phyloP scores from a whole-genome alignment of 2,888 invertebrate species.

The Acanthopleura granulata region DNA sequence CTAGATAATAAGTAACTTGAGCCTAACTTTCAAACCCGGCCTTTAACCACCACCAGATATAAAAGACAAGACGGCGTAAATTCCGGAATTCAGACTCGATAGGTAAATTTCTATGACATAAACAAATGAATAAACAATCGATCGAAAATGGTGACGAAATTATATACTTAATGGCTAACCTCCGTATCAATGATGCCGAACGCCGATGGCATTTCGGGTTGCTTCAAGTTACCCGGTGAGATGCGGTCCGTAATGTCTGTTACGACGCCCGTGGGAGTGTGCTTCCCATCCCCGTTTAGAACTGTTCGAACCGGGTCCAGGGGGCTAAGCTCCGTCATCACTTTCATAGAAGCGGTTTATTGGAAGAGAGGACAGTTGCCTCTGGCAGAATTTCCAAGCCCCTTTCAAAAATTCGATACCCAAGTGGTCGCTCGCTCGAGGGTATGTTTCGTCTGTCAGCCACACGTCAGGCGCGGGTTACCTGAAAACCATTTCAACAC shows the following conservation, averaged over 20 bases:
- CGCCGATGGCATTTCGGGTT: constrained; percentile 44
- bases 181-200: constrained; percentile 39
- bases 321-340: constrained; percentile 6
- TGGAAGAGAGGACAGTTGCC: constrained; percentile 1
- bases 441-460: constrained; percentile 3
- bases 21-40: no score
- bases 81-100: no score
- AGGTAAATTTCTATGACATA: no score
- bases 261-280: neutral
- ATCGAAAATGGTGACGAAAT: constrained; percentile 6
- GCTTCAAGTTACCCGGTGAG: constrained; percentile 25
- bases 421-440: constrained; percentile 1
- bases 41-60: no score
- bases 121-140: no score
- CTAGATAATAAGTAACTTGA: no score
- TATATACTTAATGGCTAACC: constrained; percentile 20
- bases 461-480: constrained; percentile 16
- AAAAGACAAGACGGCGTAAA: no score
- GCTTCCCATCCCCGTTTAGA: constrained; percentile 11
- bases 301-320: constrained; percentile 5
- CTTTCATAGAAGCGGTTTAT: constrained; percentile 17
- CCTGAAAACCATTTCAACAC: neutral
- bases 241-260: constrained; percentile 17
- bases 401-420: constrained; percentile 5
- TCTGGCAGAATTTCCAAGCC: constrained; percentile 6